These are phyloP conservation scores for Synergus laeviventris DNA, from an alignment of 2,888 invertebrate genomes.

Conservation along the genomic window DNA sequence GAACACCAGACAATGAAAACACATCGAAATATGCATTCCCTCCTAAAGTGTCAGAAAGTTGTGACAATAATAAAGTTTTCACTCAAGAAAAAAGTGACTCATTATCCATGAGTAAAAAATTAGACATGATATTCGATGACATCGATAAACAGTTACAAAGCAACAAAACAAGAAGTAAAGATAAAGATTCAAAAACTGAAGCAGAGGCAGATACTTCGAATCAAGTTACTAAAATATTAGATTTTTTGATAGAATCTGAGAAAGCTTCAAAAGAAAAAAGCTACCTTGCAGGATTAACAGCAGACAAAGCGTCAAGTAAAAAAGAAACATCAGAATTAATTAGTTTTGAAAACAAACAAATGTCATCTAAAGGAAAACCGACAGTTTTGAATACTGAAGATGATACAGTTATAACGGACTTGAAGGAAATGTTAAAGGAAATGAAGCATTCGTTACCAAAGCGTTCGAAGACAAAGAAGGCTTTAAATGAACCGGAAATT, in stretches of 20 bases:
- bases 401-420: constrained; percentile 66
- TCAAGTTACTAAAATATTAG: constrained; percentile 65
- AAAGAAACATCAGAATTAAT: constrained; percentile 5
- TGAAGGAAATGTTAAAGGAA: constrained; percentile 85
- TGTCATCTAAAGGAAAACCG: constrained; percentile 47
- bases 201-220: constrained; percentile 54
- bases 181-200: constrained; percentile 39
- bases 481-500: background rate
- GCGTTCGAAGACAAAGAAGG: constrained; percentile 76
- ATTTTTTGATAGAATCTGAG: constrained; percentile 64
- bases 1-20: background rate
- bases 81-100: constrained; percentile 25
- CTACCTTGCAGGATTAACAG: background rate
- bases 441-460: constrained; percentile 87
- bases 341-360: background rate
- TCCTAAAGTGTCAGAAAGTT: background rate
- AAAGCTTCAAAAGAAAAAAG: constrained; percentile 57
- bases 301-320: constrained; percentile 36
- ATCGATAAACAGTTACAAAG: constrained; percentile 65
- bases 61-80: background rate
- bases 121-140: constrained; percentile 65
- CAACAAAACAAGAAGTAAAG: constrained; percentile 41
- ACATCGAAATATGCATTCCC: background rate
- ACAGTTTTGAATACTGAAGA: constrained; percentile 59
- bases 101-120: constrained; percentile 43